Conservation (phyloP, 2,113 vertebrate genomes). For the Pycnonotus jocosus region DNA sequence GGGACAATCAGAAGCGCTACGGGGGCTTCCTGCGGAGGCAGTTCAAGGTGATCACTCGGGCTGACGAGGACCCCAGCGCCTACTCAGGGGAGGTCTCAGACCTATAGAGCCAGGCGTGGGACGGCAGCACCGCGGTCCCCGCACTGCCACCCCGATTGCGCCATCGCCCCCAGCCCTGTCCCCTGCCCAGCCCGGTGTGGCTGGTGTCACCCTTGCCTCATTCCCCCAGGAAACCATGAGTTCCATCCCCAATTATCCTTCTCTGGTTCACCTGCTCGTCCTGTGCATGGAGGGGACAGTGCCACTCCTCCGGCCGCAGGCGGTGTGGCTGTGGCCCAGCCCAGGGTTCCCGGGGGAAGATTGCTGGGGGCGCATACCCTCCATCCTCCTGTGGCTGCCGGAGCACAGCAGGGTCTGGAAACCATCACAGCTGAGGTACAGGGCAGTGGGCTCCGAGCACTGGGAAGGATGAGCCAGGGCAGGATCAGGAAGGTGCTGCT, state of each 20-base stretch:
- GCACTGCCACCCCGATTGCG: background rate
- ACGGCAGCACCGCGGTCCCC: background rate
- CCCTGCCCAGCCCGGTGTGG: background rate
- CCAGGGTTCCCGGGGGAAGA: background rate
- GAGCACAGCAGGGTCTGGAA: background rate
- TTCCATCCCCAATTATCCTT: background rate
- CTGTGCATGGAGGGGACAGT: background rate
- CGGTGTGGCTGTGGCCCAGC: background rate
- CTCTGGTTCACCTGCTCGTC: background rate
- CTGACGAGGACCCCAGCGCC: constrained; percentile 81
- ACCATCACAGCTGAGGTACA: background rate
- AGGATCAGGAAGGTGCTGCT: background rate
- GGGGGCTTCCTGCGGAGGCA: constrained; percentile 91
- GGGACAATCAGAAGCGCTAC: constrained; percentile 94
- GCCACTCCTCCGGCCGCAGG: background rate
- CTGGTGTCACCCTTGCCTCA: background rate
- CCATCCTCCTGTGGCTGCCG: fast-evolving
- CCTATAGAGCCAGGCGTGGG: constrained; percentile 53
- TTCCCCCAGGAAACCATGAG: background rate
- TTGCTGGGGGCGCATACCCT: background rate
- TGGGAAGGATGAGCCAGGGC: background rate
- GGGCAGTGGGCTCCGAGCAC: background rate
- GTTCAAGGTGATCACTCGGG: constrained; percentile 88
- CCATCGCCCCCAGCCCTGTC: background rate
- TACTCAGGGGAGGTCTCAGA: constrained; percentile 74